Evolutionary conservation across 2,888 invertebrate species (phyloP).

Genomic region (Notodonta ziczac): DNA sequence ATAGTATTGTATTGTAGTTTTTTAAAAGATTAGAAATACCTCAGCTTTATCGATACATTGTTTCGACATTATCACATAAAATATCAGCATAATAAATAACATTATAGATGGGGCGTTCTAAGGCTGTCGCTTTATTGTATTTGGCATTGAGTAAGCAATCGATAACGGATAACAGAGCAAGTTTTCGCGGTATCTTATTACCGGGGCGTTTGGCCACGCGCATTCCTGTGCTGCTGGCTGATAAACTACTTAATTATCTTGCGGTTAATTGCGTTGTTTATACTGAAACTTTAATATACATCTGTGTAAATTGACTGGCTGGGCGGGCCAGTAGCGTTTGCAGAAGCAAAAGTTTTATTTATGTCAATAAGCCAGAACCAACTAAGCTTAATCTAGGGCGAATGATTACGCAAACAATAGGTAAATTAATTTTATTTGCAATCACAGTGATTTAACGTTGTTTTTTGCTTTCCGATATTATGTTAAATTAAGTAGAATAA

Average conservation of each 20-base stretch:
- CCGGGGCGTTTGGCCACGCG: slow-evolving; percentile 57
- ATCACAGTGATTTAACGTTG: no score
- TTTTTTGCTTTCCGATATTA: no score
- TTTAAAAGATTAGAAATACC: no score
- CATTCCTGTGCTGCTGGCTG: slow-evolving; percentile 53
- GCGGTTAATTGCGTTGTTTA: slow-evolving; percentile 1
- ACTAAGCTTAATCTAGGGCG: no score
- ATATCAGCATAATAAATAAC: slow-evolving; percentile 5
- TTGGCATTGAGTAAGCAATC: slow-evolving; percentile 47
- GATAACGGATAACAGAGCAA: slow-evolving; percentile 56
- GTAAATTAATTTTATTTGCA: no score
- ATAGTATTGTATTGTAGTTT: no score
- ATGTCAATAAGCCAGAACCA: no score
- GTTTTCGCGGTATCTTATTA: slow-evolving; percentile 67
- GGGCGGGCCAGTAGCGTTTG: no score
- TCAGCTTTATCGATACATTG: neutral
- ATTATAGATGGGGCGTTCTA: slow-evolving; percentile 11
- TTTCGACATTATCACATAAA: neutral
- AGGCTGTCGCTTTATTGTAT: slow-evolving; percentile 28
- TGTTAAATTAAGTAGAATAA: no score
- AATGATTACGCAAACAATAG: no score
- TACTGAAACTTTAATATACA: neutral
- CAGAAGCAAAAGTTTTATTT: no score
- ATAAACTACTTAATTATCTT: slow-evolving; percentile 23
- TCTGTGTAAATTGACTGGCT: no score